A percentile compares a stretch with the other conserved stretches of the same genome.
Evolutionary conservation across 2,888 invertebrate genomes (phyloP).

Genomic region (Octodonta nipae): DNA sequence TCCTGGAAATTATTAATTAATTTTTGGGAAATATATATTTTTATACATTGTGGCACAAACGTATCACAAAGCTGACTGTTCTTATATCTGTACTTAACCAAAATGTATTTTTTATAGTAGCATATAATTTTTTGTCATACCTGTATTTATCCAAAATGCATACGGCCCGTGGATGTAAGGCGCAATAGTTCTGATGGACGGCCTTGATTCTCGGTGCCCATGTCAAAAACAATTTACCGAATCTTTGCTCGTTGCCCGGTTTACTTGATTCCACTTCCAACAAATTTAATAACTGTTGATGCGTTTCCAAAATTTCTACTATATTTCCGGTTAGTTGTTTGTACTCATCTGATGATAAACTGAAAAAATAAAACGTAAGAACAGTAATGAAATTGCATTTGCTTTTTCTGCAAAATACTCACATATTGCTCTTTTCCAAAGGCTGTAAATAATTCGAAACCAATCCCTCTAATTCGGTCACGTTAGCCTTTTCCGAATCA

Average conservation of each 20-base stretch:
- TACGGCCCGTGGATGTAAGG: constrained; percentile 87
- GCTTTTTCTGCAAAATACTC: constrained; percentile 38
- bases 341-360: constrained; percentile 74
- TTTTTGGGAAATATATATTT: too few species aligned
- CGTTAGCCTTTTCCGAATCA: constrained; percentile 84
- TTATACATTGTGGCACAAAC: too few species aligned
- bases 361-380: constrained; percentile 29
- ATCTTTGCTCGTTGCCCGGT: constrained; percentile 62
- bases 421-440: constrained; percentile 78
- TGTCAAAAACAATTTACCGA: constrained; percentile 82
- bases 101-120: too few species aligned
- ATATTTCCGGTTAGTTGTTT: constrained; percentile 78
- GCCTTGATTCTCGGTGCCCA: constrained; percentile 70
- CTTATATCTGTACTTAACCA: too few species aligned
- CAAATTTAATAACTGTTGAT: constrained; percentile 64
- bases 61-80: too few species aligned
- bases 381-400: constrained; percentile 4
- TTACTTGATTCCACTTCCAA: constrained; percentile 67
- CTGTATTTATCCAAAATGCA: constrained; percentile 85
- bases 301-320: constrained; percentile 71
- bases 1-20: too few species aligned
- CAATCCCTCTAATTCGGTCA: constrained; percentile 75
- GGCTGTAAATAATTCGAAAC: constrained; percentile 76
- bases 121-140: too few species aligned
- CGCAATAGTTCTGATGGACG: constrained; percentile 80